A percentile compares a stretch with the other conserved stretches of the same genome.
Conservation (phyloP, 2,888 invertebrate species). For the Ditylenchus weischeri region DNA sequence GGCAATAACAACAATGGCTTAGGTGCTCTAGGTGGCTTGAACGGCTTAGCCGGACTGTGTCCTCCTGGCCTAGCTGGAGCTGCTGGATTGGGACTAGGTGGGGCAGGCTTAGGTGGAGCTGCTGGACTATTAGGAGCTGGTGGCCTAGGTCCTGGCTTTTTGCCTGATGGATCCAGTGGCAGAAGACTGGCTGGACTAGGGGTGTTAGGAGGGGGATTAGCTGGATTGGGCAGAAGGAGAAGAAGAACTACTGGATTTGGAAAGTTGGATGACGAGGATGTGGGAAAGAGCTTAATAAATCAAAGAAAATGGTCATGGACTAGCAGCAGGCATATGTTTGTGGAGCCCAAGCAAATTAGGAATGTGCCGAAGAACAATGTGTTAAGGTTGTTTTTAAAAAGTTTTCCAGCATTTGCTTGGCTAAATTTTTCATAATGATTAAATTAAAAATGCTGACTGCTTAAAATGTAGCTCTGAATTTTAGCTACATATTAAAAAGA, state of each 20-base stretch:
- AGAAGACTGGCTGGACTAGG: slow-evolving; percentile 4
- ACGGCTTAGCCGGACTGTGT: slow-evolving; percentile 4
- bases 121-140: not conserved
- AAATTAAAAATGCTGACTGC: too few relatives aligned
- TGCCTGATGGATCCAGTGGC: slow-evolving; percentile 8
- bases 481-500: too few relatives aligned
- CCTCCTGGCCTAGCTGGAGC: not conserved
- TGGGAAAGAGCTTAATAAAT: too few relatives aligned
- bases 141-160: slow-evolving; percentile 6
- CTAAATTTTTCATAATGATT: too few relatives aligned
- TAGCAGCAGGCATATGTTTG: too few relatives aligned
- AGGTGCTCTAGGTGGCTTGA: not conserved
- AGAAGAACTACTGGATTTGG: not conserved
- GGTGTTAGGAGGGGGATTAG: not conserved
- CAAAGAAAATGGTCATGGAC: too few relatives aligned
- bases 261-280: not conserved
- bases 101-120: not conserved
- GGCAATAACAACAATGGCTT: slow-evolving; percentile 6
- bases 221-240: not conserved
- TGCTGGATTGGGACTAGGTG: not conserved
- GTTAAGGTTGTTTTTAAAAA: too few relatives aligned
- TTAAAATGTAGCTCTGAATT: too few relatives aligned
- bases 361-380: too few relatives aligned
- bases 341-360: too few relatives aligned
- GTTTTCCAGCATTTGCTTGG: too few relatives aligned